phyloP scores from a whole-genome alignment of 1,140 invertebrate species.

The Euwallacea similis region DNA sequence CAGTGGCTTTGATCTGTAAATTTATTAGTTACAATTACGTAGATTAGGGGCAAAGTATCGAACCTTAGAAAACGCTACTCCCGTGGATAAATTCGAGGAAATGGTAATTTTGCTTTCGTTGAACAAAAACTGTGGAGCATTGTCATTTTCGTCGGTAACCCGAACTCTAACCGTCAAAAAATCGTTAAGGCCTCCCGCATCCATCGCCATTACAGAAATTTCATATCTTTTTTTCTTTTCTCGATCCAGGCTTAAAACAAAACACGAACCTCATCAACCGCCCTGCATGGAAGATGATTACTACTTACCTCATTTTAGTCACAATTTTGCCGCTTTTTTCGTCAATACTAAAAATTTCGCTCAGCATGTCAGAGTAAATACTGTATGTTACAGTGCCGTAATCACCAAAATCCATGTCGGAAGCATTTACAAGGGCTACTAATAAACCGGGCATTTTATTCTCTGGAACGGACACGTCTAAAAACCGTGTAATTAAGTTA shows the following conservation, averaged over 20 bases:
- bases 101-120: slow-evolving; percentile 79
- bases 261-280: too few relatives aligned
- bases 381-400: slow-evolving; percentile 79
- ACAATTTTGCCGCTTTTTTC: slow-evolving; percentile 73
- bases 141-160: slow-evolving; percentile 86
- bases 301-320: slow-evolving; percentile 23
- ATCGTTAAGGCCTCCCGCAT: slow-evolving; percentile 79
- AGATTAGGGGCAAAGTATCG: neutral
- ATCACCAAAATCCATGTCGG: slow-evolving; percentile 79
- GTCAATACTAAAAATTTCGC: slow-evolving; percentile 79
- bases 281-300: neutral
- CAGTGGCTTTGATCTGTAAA: slow-evolving; percentile 55
- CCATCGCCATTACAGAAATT: slow-evolving; percentile 81
- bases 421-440: slow-evolving; percentile 74
- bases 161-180: slow-evolving; percentile 78
- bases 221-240: slow-evolving; percentile 75
- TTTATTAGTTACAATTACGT: neutral
- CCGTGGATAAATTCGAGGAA: slow-evolving; percentile 48
- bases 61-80: slow-evolving; percentile 36
- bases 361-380: slow-evolving; percentile 77
- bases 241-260: slow-evolving; percentile 67
- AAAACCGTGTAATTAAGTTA: neutral
- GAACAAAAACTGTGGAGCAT: slow-evolving; percentile 77
- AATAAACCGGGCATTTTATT: slow-evolving; percentile 76
- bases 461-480: slow-evolving; percentile 71